A percentile compares a stretch with the other conserved stretches of the same genome.
Conservation (phyloP, 2,797 vertebrate genomes). For the Aplochiton taeniatus region DNA sequence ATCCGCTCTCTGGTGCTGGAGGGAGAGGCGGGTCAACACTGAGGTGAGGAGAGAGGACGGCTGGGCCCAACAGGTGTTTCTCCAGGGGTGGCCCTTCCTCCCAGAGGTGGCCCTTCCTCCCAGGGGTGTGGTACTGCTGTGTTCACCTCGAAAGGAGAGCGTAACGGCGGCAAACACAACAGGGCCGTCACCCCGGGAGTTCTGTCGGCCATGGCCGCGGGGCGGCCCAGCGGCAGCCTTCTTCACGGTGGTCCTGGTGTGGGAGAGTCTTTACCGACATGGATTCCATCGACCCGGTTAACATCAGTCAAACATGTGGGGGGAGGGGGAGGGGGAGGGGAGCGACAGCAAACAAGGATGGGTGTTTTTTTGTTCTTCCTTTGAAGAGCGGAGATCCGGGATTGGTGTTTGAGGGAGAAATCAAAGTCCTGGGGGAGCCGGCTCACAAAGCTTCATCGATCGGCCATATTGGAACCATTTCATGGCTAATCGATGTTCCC, state of each 20-base stretch:
- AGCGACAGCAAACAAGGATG: constrained; percentile 65
- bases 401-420: constrained; percentile 76
- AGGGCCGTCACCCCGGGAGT: no score
- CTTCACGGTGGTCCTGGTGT: constrained; percentile 70
- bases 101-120: no score
- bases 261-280: constrained; percentile 73
- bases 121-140: no score
- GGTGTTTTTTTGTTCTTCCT: constrained; percentile 61
- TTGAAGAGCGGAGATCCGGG: constrained; percentile 70
- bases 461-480: constrained; percentile 74
- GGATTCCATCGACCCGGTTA: constrained; percentile 68
- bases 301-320: constrained; percentile 68
- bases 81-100: not conserved
- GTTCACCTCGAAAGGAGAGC: no score
- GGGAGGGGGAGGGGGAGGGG: no score
- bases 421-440: constrained; percentile 65
- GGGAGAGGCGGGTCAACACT: constrained; percentile 43
- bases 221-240: constrained; percentile 41
- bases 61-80: not conserved
- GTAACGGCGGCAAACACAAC: no score
- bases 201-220: no score
- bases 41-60: constrained; percentile 20
- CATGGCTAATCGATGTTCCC: constrained; percentile 78
- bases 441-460: constrained; percentile 73
- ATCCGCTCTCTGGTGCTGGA: constrained; percentile 51